Evolutionary conservation across 1,140 invertebrate genomes (phyloP), one percentile per base, ranked within the genome.

Genomic region (Aphelinus atriplicis): DNA sequence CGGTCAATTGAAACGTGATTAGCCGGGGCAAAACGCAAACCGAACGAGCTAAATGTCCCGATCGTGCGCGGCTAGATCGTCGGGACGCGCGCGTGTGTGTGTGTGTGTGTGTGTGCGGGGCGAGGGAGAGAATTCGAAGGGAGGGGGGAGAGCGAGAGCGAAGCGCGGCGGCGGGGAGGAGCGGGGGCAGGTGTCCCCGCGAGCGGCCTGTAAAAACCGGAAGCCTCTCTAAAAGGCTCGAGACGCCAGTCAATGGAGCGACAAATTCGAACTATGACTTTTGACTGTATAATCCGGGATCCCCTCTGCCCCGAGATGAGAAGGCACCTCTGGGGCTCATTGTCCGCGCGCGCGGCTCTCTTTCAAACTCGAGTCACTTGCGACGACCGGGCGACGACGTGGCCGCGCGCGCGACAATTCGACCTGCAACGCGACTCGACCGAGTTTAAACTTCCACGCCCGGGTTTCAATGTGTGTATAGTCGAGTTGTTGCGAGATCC

Each of bases 241-340:
- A 80, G 82, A 79, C 77, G 81, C 73, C 77, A 66, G 76, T 87
- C 83, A 85, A 87, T 87, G 82, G 80, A 83, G 82, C 85, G 84
- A 85, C 85, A 86, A 87, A 88, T 86, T 87, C 84, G 79, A 85
- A 84, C 83, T 86, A 82, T 84, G 85, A 87, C 86, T 88, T 87
- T 84, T 86, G 82, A 87, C 86, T 86, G 84, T 85, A 85, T 88
- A 87, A 87, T 87, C 83, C 83, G 62, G 75, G 78, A 81, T 79
- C 78, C 80, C 64, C 61, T 47, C 56, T 67, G 42, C 50, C 48
- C 46, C 42, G 42, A 50, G 42, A 53, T 10, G 63, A 63, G 50
- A 6, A 7, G 45, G 50, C 58, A 43, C 45, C 67, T 47, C 6
- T 2, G n/a, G 3, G 2, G 6, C 4, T 48, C 65, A n/a, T 4